Base-by-base conservation (phyloP, 2,888 invertebrate species). In the Machimus atricapillus region DNA sequence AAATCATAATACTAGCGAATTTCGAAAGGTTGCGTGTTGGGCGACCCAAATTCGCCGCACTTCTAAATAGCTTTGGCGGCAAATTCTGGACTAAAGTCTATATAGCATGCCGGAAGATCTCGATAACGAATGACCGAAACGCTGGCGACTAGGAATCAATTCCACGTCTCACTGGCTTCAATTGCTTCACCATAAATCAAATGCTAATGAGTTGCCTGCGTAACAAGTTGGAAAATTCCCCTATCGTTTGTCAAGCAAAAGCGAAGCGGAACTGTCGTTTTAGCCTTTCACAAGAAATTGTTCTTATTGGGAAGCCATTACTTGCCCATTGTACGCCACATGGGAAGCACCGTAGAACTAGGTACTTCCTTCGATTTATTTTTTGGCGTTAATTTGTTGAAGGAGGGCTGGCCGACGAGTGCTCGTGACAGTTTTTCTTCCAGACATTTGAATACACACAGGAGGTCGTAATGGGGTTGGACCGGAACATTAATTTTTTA, bases 91-190 rank as follows among this genome's bases (percentile, higher is more conserved):
- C 85, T 58, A 27, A 46, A 74, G 73, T 85, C 74, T 74, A 74
- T 85, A 85, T 78, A 56, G 85, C 87, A 87, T 83, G 87, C 76
- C 85, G 85, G 85, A 77, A 87, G 87, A 87, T 87, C 87, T 85
- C 74, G 87, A 87, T 87, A 87, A 85, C 77, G 83, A 87, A 87
- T 87, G 85, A 87, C 87, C 87, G 87, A 87, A 87, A 87, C 87
- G 85, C 37, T 86, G 87, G 85, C 87, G 85, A 83, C 85, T 87
- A 37, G 79, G 83, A 87, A 87, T 87, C 87, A 87, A 87, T 87
- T 87, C 87, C 58, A 77, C 87, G 87, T 87, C 85, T 87, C 87
- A 87, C 79, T 87, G 87, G 81, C 74, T 87, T 87, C 87, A 87
- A 87, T 87, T 85, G 78, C 87, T 81, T 40, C 40, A 40, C 74